Evolutionary conservation across 2,888 invertebrate species (phyloP).

Genomic region (Rhagonycha lutea): DNA sequence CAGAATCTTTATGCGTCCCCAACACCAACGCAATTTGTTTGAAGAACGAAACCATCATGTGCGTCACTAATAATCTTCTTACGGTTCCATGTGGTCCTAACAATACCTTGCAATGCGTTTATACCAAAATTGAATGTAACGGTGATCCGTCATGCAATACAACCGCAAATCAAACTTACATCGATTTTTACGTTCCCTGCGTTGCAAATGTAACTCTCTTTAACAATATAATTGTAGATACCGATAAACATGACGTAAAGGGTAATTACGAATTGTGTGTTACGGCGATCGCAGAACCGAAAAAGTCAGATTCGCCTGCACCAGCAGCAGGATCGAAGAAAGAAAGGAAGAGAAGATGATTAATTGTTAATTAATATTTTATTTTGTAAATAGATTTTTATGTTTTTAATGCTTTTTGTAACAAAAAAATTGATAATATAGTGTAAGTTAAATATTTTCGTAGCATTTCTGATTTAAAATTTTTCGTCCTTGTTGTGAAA

Average conservation of each 20-base stretch:
- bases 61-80: background rate
- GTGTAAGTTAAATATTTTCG: no score
- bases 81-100: background rate
- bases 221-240: background rate
- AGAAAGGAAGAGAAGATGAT: background rate
- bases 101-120: conserved; percentile 7
- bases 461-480: no score
- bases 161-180: conserved; percentile 36
- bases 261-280: conserved; percentile 13
- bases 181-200: conserved; percentile 44
- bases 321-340: background rate
- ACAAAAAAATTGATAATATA: no score
- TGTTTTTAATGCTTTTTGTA: background rate
- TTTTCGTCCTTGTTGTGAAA: no score
- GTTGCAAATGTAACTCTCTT: conserved; percentile 41
- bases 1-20: conserved; percentile 1
- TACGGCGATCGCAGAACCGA: conserved; percentile 24
- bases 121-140: conserved; percentile 18
- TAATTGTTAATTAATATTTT: background rate
- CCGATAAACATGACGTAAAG: background rate
- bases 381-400: background rate
- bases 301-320: background rate
- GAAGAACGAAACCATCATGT: conserved; percentile 16
- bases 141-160: conserved; percentile 24
- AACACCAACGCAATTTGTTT: conserved; percentile 15